phyloP scores from a whole-genome alignment of 2,113 vertebrate species.

The Phainopepla nitens region DNA sequence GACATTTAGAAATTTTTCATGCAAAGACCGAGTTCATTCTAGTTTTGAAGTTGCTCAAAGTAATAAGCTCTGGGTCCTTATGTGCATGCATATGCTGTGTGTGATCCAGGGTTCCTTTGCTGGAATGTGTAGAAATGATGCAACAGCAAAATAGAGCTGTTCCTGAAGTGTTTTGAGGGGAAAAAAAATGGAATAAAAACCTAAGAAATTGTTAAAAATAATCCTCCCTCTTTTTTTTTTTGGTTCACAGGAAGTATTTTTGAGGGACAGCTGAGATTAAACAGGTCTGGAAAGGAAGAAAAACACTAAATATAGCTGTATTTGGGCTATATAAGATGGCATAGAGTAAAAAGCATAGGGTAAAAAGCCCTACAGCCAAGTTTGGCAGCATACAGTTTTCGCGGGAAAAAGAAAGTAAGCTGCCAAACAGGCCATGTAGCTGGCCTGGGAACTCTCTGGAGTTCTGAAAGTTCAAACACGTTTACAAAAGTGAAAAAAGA shows the following conservation, averaged over 20 bases:
- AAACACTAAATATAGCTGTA: background rate
- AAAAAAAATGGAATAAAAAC: background rate
- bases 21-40: background rate
- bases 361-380: background rate
- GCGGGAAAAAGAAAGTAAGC: background rate
- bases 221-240: background rate
- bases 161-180: background rate
- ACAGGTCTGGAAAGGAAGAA: background rate
- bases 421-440: background rate
- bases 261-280: background rate
- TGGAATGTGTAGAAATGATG: background rate
- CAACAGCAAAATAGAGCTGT: background rate
- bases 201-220: background rate
- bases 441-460: background rate
- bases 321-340: background rate
- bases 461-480: background rate
- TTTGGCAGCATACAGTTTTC: background rate
- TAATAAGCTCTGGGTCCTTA: background rate
- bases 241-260: background rate
- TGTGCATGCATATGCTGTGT: rapidly evolving
- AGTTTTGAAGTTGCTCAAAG: background rate
- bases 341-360: background rate
- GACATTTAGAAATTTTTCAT: background rate
- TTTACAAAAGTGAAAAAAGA: background rate
- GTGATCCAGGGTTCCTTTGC: background rate